A percentile compares a stretch with the other conserved stretches of the same genome.
Evolutionary conservation across 2,113 vertebrate genomes (phyloP).

Genomic region (Scytalopus superciliaris): DNA sequence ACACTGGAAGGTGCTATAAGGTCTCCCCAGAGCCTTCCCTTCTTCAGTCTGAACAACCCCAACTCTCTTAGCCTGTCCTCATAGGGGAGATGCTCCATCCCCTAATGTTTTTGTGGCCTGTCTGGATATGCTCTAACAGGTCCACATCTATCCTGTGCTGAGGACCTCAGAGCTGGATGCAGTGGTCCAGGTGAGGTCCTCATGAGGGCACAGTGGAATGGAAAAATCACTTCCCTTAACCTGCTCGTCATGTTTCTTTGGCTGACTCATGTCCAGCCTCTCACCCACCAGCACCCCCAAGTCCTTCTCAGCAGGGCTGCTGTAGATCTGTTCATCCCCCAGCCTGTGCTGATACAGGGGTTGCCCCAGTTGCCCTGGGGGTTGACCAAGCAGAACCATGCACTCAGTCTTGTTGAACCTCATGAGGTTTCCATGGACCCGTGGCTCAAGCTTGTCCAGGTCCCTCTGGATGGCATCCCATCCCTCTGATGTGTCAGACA

Average conservation of each 20-base stretch:
- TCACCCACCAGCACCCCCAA: background rate
- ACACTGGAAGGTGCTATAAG: background rate
- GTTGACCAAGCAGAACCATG: too few relatives aligned
- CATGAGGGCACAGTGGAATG: background rate
- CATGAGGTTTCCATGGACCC: rapidly evolving
- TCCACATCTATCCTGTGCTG: background rate
- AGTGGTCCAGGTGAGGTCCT: background rate
- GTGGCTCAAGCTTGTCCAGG: background rate
- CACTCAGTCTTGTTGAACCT: background rate
- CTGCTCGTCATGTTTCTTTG: background rate
- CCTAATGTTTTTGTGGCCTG: background rate
- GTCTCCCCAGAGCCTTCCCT: background rate
- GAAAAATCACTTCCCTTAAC: background rate
- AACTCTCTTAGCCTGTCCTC: background rate
- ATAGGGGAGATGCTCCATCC: background rate
- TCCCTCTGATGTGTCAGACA: rapidly evolving
- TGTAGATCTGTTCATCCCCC: background rate
- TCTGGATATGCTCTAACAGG: background rate
- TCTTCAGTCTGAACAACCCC: background rate
- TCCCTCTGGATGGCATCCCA: background rate
- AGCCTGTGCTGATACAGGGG: background rate
- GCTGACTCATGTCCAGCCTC: background rate
- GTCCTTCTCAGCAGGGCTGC: background rate
- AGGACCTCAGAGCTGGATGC: background rate
- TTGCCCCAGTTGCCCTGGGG: too few relatives aligned